A percentile compares a stretch with the other conserved stretches of the same genome.
Evolutionary conservation across 92 coral and sea anemone genomes (phyloP).

Genomic region (Phymanthus crucifer): DNA sequence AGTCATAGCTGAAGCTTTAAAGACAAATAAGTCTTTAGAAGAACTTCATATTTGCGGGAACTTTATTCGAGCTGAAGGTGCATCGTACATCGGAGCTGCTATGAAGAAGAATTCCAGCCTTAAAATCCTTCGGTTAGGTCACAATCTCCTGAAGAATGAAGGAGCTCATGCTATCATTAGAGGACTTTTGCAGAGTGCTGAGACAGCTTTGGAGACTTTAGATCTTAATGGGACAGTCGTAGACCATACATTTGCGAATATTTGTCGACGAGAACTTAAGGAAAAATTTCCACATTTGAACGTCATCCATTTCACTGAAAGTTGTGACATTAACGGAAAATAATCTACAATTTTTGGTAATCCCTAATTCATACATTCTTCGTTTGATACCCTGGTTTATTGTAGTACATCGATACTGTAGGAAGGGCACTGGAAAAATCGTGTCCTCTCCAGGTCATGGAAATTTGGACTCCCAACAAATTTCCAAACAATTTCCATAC

Average conservation of each 20-base stretch:
- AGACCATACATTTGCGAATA: slow-evolving; percentile 37
- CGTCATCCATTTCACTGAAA: slow-evolving; percentile 55
- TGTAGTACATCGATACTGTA: too few relatives aligned
- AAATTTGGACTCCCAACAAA: too few relatives aligned
- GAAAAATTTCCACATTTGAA: slow-evolving; percentile 46
- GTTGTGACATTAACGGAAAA: neutral
- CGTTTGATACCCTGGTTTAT: neutral
- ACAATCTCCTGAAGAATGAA: slow-evolving; percentile 71
- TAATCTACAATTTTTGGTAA: neutral
- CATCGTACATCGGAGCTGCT: slow-evolving; percentile 60
- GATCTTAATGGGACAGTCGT: slow-evolving; percentile 87
- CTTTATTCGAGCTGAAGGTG: slow-evolving; percentile 69
- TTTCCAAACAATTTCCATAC: too few relatives aligned
- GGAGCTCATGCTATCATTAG: slow-evolving; percentile 67
- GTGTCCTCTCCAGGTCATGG: too few relatives aligned
- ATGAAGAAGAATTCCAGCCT: slow-evolving; percentile 61
- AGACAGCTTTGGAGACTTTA: slow-evolving; percentile 50
- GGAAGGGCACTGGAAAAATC: too few relatives aligned
- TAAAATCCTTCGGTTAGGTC: slow-evolving; percentile 64
- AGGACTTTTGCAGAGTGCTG: slow-evolving; percentile 19
- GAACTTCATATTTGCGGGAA: slow-evolving; percentile 80
- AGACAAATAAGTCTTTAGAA: slow-evolving; percentile 48
- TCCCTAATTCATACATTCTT: neutral
- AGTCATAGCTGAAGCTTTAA: slow-evolving; percentile 57
- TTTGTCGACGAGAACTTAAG: slow-evolving; percentile 37